phyloP scores from a whole-genome alignment of 2,113 vertebrate genomes.

The Cervus canadensis region DNA sequence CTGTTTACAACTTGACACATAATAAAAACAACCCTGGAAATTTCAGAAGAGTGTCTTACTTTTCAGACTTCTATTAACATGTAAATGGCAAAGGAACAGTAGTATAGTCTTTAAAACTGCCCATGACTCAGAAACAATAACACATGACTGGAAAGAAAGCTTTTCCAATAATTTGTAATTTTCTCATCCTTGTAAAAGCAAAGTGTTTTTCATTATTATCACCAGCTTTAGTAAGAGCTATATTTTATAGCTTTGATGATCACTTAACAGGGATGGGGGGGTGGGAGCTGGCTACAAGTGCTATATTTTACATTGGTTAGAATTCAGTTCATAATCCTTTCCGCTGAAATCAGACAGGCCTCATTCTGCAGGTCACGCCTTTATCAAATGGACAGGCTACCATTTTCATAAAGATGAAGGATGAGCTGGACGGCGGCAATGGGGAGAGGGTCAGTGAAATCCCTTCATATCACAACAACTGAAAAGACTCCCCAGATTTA shows the following conservation, averaged over 20 bases:
- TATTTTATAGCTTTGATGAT: conserved; percentile 46
- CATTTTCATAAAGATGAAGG: conserved; percentile 20
- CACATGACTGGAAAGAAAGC: conserved; percentile 51
- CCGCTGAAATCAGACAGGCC: not conserved
- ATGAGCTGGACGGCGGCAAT: not conserved
- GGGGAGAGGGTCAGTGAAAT: not conserved
- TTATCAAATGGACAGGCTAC: conserved; percentile 25
- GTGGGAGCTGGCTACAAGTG: not conserved
- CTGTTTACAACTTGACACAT: conserved; percentile 65
- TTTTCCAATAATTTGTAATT: conserved; percentile 64
- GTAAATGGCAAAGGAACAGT: conserved; percentile 50
- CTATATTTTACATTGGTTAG: conserved; percentile 9
- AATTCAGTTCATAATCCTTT: conserved; percentile 28
- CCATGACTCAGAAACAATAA: conserved; percentile 54
- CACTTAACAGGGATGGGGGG: not conserved
- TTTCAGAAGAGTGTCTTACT: conserved; percentile 43
- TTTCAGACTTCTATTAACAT: conserved; percentile 68
- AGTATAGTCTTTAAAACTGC: conserved; percentile 55
- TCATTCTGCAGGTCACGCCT: not conserved
- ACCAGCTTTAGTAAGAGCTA: conserved; percentile 52
- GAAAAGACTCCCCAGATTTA: conserved; percentile 56
- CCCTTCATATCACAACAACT: conserved; percentile 26
- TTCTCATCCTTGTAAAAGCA: conserved; percentile 47
- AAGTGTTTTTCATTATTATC: conserved; percentile 66
- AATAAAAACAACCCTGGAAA: conserved; percentile 65